Evolutionary conservation across 2,113 vertebrate genomes (phyloP).

Genomic region (Daphoenositta chrysoptera): DNA sequence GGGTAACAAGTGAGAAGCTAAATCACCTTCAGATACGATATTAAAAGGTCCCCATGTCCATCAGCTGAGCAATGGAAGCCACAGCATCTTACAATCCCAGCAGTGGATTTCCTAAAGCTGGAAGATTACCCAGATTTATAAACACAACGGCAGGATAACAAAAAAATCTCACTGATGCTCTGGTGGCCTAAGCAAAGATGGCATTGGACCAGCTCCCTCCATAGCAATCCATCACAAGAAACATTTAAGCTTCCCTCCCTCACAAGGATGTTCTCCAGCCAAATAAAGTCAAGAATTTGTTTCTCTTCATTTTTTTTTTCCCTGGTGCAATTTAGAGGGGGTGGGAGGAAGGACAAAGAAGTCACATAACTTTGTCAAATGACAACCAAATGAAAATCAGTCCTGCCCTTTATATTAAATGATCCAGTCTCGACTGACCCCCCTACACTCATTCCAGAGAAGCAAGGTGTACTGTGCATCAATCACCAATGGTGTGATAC

Average conservation of each 20-base stretch:
- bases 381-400: background rate
- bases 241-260: background rate
- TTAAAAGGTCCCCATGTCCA: background rate
- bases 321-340: background rate
- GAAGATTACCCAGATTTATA: background rate
- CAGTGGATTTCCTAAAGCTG: background rate
- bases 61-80: background rate
- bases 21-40: background rate
- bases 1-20: background rate
- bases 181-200: conserved; percentile 6
- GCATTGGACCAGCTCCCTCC: conserved; percentile 5
- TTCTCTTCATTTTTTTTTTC: background rate
- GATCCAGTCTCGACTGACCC: background rate
- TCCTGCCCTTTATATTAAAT: background rate
- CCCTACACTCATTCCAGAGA: background rate
- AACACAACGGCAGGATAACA: background rate
- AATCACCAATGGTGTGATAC: background rate
- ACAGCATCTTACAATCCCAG: background rate
- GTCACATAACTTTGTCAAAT: background rate
- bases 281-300: conserved; percentile 57
- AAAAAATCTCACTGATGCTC: background rate
- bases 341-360: background rate
- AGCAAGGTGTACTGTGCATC: background rate
- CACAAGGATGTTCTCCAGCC: background rate
- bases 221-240: background rate